Conservation (phyloP, 2,113 vertebrate species). For the Prochilodus magdalenae region DNA sequence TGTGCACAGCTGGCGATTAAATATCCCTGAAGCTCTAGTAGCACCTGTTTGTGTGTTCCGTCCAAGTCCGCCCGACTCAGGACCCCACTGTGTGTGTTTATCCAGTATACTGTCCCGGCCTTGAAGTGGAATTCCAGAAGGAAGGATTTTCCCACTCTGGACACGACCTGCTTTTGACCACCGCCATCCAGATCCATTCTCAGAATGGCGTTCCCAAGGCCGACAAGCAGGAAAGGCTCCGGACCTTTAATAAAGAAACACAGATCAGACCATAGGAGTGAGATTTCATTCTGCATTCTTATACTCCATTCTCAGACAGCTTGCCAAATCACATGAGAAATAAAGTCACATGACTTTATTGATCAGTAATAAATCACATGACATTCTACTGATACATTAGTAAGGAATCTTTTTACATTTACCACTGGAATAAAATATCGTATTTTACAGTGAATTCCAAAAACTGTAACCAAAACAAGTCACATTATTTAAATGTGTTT, state of each 20-base stretch:
- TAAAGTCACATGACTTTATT: too few species aligned
- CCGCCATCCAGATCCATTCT: constrained; percentile 84
- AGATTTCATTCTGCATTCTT: background rate
- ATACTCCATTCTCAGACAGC: too few species aligned
- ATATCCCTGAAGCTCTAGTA: background rate
- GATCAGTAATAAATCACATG: too few species aligned
- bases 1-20: background rate
- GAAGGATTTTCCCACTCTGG: constrained; percentile 74
- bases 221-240: constrained; percentile 87
- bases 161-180: constrained; percentile 77
- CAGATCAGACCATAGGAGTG: background rate
- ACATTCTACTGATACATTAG: too few species aligned
- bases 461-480: too few species aligned
- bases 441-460: too few species aligned
- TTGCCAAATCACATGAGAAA: too few species aligned
- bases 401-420: too few species aligned
- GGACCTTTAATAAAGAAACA: constrained; percentile 68
- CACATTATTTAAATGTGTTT: too few species aligned
- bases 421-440: too few species aligned
- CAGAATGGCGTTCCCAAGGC: constrained; percentile 83
- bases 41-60: constrained; percentile 86
- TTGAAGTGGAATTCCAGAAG: constrained; percentile 86
- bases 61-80: constrained; percentile 83
- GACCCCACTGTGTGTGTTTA: constrained; percentile 77
- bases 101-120: constrained; percentile 87